Conservation (phyloP, 2,113 vertebrate genomes). For the Dinomys branickii region DNA sequence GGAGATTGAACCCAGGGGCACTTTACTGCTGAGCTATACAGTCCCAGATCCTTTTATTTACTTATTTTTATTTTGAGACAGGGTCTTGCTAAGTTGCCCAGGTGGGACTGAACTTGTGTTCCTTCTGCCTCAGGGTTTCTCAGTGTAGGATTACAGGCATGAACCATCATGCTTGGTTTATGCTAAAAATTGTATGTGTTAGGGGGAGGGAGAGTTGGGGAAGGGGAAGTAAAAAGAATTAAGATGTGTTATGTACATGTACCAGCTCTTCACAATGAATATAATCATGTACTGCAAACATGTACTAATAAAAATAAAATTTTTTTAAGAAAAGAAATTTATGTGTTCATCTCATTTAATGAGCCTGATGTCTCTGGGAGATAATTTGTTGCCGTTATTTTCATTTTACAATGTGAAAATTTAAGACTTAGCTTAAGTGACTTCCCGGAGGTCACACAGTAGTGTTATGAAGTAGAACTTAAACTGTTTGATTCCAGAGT, state of each 20-base stretch:
- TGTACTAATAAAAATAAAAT: not conserved
- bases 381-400: not conserved
- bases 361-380: not conserved
- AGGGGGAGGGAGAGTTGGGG: not conserved
- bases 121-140: not conserved
- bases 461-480: not conserved
- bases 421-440: constrained; percentile 2
- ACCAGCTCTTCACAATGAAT: not conserved
- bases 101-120: not conserved
- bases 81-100: not conserved
- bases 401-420: constrained; percentile 24
- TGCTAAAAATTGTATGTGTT: not conserved
- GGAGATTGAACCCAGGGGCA: not conserved
- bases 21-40: not conserved
- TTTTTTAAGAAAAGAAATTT: not conserved
- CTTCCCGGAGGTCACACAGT: not conserved
- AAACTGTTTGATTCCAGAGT: not conserved
- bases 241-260: not conserved
- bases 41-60: not conserved
- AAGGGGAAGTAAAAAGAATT: not conserved
- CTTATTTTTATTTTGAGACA: not conserved
- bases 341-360: not conserved
- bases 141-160: not conserved
- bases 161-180: not conserved
- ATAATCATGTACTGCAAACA: not conserved